These are phyloP conservation scores for Notothenia rossii DNA, from an alignment of 2,113 vertebrate species.

Conservation along the genomic window DNA sequence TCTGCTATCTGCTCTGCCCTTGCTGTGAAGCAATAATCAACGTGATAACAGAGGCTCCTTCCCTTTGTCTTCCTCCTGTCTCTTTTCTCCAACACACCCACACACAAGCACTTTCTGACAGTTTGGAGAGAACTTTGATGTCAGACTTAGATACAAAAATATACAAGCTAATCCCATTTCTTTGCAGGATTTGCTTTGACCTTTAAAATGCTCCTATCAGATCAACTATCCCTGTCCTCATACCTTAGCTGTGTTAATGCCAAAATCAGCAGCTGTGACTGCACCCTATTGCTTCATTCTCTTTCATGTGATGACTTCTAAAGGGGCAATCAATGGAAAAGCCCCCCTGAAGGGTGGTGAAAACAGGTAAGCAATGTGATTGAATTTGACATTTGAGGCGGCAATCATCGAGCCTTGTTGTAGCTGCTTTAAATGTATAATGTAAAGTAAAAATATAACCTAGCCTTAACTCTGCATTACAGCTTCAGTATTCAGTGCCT, in stretches of 20 bases:
- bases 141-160: conserved; percentile 24
- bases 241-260: neutral
- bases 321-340: conserved; percentile 18
- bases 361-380: conserved; percentile 13
- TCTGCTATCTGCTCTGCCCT: conserved; percentile 10
- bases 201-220: neutral
- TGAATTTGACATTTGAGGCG: conserved; percentile 21
- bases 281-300: neutral
- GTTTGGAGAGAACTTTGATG: conserved; percentile 62
- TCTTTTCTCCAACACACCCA: conserved; percentile 32
- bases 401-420: conserved; percentile 1
- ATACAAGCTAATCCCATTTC: neutral
- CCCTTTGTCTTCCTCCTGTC: conserved; percentile 13
- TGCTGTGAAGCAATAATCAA: conserved; percentile 64
- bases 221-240: neutral
- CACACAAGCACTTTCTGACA: conserved; percentile 30
- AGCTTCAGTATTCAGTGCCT: neutral
- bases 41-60: conserved; percentile 41
- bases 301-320: conserved; percentile 7
- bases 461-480: neutral
- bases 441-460: neutral
- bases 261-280: conserved; percentile 15
- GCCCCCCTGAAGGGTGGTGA: conserved; percentile 5
- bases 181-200: neutral
- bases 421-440: neutral